Base-by-base conservation (phyloP, 2,888 invertebrate genomes). In the Drosophila parthenogenetica region DNA sequence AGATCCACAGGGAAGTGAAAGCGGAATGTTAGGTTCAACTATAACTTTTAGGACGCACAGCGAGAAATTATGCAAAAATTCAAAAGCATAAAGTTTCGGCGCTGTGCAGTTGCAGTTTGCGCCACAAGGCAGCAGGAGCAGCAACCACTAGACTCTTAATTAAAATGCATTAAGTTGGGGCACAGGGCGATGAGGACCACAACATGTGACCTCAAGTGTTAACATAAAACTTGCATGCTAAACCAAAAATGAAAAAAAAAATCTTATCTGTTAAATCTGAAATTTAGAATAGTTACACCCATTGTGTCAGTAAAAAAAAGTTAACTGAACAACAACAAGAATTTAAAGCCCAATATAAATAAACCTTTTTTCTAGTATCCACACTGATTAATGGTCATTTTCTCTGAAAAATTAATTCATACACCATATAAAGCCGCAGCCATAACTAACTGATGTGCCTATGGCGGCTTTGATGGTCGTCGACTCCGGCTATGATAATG, bases 111-210 rank as follows among this genome's bases (percentile, higher is more conserved):
- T 71, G 54, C 32, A 65, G 55, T 55, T 45, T 40, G 29, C 25
- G 35, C 22, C 61, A 51, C 29, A 22, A 50, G 40, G 60, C 66
- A 49, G 49, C 37, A 35, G 51, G 43, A 51, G 45, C 63, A 37
- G 43, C 32, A 62, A 42, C 60, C 32, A 63, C 69, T 67, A 54
- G 57, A 51, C 59, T 69, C 77, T 69, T 79, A 79, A 81, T 81
- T 81, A 79, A 81, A 81, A 81, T 81, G 81, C 81, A 81, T 81
- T 79, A 73, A 79, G 73, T 77, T 73, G 55, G 53, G 55, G 54
- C 51, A 39, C 48, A 60, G 61, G 50, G 39, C 32, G 53, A 40
- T 32, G 29, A 43, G 39, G 40, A 35, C 45, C 63, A 57, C 65
- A 72, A 64, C 74, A 73, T 69, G 73, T 81, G 79, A 77, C 79